phyloP scores from a whole-genome alignment of 2,113 vertebrate genomes.

The Butastur rufipennis region DNA sequence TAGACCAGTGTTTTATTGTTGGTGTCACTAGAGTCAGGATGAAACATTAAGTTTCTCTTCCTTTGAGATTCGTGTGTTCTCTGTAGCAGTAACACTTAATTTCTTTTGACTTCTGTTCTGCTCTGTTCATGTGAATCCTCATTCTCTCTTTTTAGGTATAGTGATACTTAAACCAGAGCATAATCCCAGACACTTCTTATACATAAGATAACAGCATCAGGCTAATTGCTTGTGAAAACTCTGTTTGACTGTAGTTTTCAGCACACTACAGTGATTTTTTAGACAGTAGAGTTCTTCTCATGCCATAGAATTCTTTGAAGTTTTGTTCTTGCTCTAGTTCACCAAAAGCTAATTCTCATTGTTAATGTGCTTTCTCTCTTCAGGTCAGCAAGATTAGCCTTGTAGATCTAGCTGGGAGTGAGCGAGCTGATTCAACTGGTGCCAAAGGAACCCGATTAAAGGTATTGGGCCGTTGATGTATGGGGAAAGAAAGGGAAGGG shows the following conservation, averaged over 20 bases:
- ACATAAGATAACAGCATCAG: background rate
- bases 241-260: background rate
- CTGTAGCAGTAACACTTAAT: background rate
- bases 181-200: background rate
- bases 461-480: slow-evolving; percentile 61
- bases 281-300: background rate
- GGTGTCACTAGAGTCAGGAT: background rate
- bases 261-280: accelerated
- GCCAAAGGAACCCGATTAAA: slow-evolving; percentile 97
- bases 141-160: background rate
- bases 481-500: background rate
- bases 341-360: background rate
- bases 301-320: background rate
- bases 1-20: background rate
- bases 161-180: background rate
- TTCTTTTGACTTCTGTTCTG: background rate
- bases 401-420: slow-evolving; percentile 96
- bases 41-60: background rate
- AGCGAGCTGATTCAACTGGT: slow-evolving; percentile 96
- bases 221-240: background rate
- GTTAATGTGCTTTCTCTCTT: background rate
- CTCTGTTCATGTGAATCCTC: background rate
- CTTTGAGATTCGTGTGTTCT: background rate
- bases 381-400: slow-evolving; percentile 99
- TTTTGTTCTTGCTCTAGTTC: background rate